These are phyloP conservation scores for Cuniculus paca DNA, from an alignment of 2,797 vertebrate species.

Conservation along the genomic window DNA sequence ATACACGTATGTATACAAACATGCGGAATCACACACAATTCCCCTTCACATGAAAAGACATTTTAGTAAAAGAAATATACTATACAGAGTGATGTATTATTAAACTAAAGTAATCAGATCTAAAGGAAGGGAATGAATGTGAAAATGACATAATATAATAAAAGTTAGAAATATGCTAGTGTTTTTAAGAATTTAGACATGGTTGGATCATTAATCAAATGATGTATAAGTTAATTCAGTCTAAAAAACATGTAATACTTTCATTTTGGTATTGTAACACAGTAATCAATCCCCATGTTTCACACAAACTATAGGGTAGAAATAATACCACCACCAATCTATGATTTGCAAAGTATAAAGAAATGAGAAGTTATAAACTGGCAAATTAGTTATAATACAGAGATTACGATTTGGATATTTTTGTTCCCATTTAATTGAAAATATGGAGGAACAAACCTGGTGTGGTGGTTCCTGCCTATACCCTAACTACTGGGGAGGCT, in stretches of 20 bases:
- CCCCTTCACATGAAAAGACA: neutral
- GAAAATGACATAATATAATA: neutral
- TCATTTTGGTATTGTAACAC: neutral
- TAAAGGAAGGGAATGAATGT: neutral
- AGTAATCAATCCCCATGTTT: neutral
- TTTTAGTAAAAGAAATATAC: neutral
- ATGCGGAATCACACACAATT: neutral
- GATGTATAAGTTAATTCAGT: neutral
- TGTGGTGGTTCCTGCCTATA: neutral
- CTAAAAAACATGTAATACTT: neutral
- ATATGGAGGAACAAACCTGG: neutral
- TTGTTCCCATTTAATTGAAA: constrained; percentile 23
- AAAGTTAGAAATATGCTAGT: neutral
- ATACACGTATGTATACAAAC: neutral
- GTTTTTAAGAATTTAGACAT: neutral
- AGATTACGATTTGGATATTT: neutral
- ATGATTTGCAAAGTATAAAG: neutral
- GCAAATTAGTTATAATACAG: neutral
- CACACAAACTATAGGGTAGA: neutral
- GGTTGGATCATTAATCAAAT: neutral
- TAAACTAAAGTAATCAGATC: neutral
- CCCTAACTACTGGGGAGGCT: neutral
- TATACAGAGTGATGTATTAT: neutral
- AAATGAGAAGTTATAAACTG: neutral
- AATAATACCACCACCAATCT: neutral